phyloP scores from a whole-genome alignment of 2,888 invertebrate genomes.

The Tinea trinotella region DNA sequence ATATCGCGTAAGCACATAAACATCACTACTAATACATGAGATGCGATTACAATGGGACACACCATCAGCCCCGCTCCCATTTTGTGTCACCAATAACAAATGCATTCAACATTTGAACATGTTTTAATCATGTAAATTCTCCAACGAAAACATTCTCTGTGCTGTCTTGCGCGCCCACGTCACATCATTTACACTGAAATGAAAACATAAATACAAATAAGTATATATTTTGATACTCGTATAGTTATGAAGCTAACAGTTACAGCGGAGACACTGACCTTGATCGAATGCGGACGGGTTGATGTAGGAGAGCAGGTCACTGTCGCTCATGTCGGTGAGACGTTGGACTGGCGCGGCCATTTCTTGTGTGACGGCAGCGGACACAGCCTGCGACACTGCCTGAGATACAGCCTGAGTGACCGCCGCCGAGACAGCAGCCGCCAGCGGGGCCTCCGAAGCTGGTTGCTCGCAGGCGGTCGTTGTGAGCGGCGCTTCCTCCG shows the following conservation, averaged over 20 bases:
- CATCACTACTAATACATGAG: too few species aligned
- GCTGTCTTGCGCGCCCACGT: neutral
- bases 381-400: conserved; percentile 62
- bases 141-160: too few species aligned
- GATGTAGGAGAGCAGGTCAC: conserved; percentile 89
- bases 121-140: too few species aligned
- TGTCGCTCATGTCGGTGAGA: conserved; percentile 88
- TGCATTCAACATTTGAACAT: too few species aligned
- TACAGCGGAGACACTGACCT: conserved; percentile 74
- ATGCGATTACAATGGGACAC: too few species aligned
- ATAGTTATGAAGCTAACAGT: conserved; percentile 24
- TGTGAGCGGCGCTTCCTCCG: conserved; percentile 42
- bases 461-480: conserved; percentile 46
- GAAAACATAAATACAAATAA: neutral
- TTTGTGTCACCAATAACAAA: too few species aligned
- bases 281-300: conserved; percentile 92
- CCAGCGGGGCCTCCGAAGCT: conserved; percentile 48
- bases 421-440: conserved; percentile 63
- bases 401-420: conserved; percentile 63
- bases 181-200: neutral
- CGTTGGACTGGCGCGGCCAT: conserved; percentile 78
- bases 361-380: conserved; percentile 62
- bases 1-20: neutral
- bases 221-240: neutral
- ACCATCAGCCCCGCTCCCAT: too few species aligned